Base-by-base conservation (phyloP, 2,113 vertebrate genomes). In the Xiphophorus hellerii region DNA sequence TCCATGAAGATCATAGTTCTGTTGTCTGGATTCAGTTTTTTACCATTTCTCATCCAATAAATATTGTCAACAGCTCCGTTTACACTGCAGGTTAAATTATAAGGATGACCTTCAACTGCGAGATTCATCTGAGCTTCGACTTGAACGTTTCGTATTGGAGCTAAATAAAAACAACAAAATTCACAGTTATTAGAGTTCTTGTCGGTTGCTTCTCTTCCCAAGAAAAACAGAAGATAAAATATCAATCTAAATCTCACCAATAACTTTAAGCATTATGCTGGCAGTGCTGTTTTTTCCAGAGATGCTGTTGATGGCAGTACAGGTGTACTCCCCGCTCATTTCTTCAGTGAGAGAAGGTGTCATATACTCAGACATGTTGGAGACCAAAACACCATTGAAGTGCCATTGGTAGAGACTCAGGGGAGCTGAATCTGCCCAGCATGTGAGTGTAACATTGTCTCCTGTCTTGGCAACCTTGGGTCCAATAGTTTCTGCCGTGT, bases 241-340 rank as follows among this genome's bases (percentile, higher is more conserved):
- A 42, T 48, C 44, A 48, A 48, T 48, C 15, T 17, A 20, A 48
- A 17, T 64, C 89, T 88, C 65, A 93, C 92, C 83, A 3, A 86
- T 5, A 73, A 85, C 83, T 6, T 63, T 66, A 1, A 92, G 66
- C 31, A 44, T 85, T 4, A 14, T 75, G 62, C 69, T 2, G 0
- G 72, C 66, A 3, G 71, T 71, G 76, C 71, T 86, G 76, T 83
- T 89, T 63, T 65, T 60, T 15, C 58, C 66, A 0, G 84, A 87
- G 73, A 92, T 66, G 42, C 51, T 48, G 86, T 92, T 92, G 66
- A 69, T 71, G 39, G 87, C 89, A 51, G 37, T 5, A n/a, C 92
- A 93, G 28, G 58, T 87, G 60, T 90, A 92, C 0, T 22, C 64
- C 33, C 86, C 74, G 5, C 44, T 83, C 81, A 78, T 84, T 2